phyloP scores from a whole-genome alignment of 2,888 invertebrate genomes.

The Phortica okadai region DNA sequence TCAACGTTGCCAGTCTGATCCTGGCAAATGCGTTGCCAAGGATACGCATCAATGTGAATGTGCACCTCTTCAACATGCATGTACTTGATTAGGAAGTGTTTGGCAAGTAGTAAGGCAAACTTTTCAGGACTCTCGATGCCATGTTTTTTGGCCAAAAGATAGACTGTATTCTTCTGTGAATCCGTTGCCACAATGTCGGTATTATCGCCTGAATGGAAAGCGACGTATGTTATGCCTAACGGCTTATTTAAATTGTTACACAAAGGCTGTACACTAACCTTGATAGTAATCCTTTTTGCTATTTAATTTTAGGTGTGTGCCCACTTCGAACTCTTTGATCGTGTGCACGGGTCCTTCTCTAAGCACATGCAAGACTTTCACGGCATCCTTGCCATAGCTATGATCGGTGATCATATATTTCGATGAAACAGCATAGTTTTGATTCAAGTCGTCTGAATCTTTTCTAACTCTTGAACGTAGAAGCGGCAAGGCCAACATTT shows the following conservation, averaged over 20 bases:
- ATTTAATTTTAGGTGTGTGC: constrained; percentile 83
- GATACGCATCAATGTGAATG: constrained; percentile 84
- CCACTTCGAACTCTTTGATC: constrained; percentile 86
- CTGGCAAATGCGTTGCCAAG: constrained; percentile 83
- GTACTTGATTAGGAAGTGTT: constrained; percentile 86
- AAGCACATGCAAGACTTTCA: constrained; percentile 85
- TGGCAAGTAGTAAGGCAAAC: constrained; percentile 84
- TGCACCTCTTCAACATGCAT: constrained; percentile 84
- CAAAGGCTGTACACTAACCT: constrained; percentile 67
- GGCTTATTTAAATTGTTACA: not conserved
- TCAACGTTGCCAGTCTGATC: constrained; percentile 76
- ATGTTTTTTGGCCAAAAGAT: constrained; percentile 86
- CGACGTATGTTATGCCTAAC: not conserved
- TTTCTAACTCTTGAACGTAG: constrained; percentile 41
- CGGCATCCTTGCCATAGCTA: constrained; percentile 83
- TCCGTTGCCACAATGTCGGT: constrained; percentile 88
- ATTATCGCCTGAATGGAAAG: constrained; percentile 80
- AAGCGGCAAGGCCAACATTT: constrained; percentile 65
- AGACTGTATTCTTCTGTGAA: constrained; percentile 89
- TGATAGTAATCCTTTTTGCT: constrained; percentile 84
- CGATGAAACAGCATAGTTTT: constrained; percentile 29
- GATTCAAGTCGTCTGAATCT: not conserved
- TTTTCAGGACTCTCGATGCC: constrained; percentile 87
- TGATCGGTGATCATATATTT: constrained; percentile 70
- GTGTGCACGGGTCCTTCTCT: constrained; percentile 82